Evolutionary conservation across 2,888 invertebrate genomes (phyloP), one percentile per base, ranked within the genome.

Genomic region (Morpho achilles): DNA sequence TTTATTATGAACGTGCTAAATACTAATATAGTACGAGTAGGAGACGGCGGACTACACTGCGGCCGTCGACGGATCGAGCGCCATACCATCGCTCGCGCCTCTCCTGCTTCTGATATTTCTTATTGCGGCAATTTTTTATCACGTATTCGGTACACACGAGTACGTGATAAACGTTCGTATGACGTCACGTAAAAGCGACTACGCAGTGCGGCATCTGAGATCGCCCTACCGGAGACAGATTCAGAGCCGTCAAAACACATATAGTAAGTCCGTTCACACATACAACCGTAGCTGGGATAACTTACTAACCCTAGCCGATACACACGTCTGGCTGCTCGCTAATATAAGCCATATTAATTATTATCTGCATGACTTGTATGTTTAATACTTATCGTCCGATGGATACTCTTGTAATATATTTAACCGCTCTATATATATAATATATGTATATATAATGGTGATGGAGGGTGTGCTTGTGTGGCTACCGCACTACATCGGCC

Each of bases 121-220:
- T 32, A 32, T 32, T 32, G 32, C 32, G 32, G 32, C 5, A 32
- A n/a, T 32, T 32, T 32, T 32, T 32, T 32, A 5, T 32, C 32
- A 5, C 5, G 32, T 32, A 32, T 5, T 32, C 32, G 5, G 32
- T 32, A 32, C 16, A 16, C 16, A 16, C 16, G 16, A 32, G 2
- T 8, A 8, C 7, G n/a, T 23, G 1, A 49, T 10, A 32, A n/a
- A 32, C 32, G n/a, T 7, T 23, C 16, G 16, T 23, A 32, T 32
- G 50, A 56, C 45, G 48, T 58, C 54, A 58, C 61, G 62, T 60
- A 60, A 58, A 53, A 50, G 54, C 59, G 60, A 52, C 47, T 50
- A 48, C 45, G 55, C 58, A 55, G 46, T 60, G 58, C 60, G 53
- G 62, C 50, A 42, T 50, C 58, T 40, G 50, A 53, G 50, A 50